Evolutionary conservation across 2,888 invertebrate genomes (phyloP).

Genomic region (Acrobasis suavella): DNA sequence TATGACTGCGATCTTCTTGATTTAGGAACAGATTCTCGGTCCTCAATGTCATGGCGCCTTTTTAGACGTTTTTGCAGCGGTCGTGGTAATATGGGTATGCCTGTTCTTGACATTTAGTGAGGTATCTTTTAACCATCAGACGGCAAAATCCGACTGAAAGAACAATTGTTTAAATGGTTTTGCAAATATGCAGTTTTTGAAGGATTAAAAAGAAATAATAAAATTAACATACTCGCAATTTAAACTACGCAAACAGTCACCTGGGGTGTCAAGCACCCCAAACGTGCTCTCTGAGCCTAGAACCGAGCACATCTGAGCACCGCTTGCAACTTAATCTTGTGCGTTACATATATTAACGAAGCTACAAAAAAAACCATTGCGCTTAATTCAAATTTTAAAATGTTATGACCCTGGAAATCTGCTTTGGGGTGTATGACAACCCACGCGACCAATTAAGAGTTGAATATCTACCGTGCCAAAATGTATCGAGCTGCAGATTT

Average conservation of each 20-base stretch:
- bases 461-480: too few relatives aligned
- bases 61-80: constrained; percentile 26
- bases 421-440: constrained; percentile 2
- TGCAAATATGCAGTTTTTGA: too few relatives aligned
- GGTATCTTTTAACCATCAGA: too few relatives aligned
- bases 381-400: constrained; percentile 20
- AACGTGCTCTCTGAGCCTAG: too few relatives aligned
- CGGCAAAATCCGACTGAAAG: too few relatives aligned
- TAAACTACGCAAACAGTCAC: constrained; percentile 24
- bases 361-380: constrained; percentile 16
- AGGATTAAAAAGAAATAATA: too few relatives aligned
- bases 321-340: too few relatives aligned
- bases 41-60: constrained; percentile 18
- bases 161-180: too few relatives aligned
- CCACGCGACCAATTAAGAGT: constrained; percentile 24
- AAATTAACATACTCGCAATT: too few relatives aligned
- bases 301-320: constrained; percentile 12
- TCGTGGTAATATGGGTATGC: constrained; percentile 12
- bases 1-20: constrained; percentile 12
- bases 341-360: constrained; percentile 17
- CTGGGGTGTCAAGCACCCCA: too few relatives aligned
- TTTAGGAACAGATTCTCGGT: constrained; percentile 19
- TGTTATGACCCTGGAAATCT: constrained; percentile 13
- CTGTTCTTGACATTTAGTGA: constrained; percentile 22
- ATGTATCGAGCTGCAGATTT: too few relatives aligned